Evolutionary conservation across 2,113 vertebrate genomes (phyloP).

Genomic region (Alligator sinensis): DNA sequence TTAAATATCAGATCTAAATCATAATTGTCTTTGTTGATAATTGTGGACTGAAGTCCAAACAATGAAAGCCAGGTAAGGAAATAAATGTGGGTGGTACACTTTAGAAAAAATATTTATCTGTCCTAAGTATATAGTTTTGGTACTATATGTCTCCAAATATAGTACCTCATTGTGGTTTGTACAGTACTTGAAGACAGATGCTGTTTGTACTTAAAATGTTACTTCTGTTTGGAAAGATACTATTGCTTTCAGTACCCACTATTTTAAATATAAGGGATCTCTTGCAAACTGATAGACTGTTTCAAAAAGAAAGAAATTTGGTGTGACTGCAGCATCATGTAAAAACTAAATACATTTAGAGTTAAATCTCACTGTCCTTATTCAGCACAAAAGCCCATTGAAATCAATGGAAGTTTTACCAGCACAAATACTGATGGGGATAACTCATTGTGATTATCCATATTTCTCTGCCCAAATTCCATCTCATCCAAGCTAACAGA

Average conservation of each 20-base stretch:
- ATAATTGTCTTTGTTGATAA: conserved; percentile 18
- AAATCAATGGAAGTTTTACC: conserved; percentile 53
- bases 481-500: conserved; percentile 22
- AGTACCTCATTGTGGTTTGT: background rate
- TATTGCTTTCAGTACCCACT: background rate
- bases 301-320: background rate
- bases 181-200: background rate
- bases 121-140: background rate
- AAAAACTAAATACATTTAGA: background rate
- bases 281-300: background rate
- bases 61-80: conserved; percentile 29
- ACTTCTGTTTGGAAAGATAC: background rate
- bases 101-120: background rate
- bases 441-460: conserved; percentile 30
- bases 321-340: background rate
- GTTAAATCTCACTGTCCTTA: background rate
- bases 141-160: background rate
- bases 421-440: conserved; percentile 34
- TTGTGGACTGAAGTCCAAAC: conserved; percentile 22
- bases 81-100: conserved; percentile 32
- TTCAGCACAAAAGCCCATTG: conserved; percentile 7
- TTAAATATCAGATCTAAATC: conserved; percentile 41
- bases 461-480: conserved; percentile 9
- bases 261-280: conserved; percentile 2
- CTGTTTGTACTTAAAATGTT: background rate